Conservation (phyloP, 1,140 invertebrate genomes). For the Pogonomyrmex barbatus region DNA sequence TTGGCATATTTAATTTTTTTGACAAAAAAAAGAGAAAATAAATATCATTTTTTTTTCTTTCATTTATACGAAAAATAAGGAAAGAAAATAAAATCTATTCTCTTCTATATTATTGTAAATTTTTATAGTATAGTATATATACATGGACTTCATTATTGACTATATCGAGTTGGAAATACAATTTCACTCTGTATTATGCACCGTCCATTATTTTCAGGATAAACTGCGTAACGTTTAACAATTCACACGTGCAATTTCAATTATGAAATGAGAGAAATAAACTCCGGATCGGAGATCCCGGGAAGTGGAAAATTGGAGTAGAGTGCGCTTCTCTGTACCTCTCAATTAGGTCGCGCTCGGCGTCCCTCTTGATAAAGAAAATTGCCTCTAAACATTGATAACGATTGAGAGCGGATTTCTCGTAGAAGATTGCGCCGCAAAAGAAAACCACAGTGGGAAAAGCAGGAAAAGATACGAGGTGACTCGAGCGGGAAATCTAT, state of each 20-base stretch:
- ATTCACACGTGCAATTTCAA: neutral
- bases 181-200: neutral
- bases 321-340: neutral
- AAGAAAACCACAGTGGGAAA: constrained; percentile 19
- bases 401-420: constrained; percentile 34
- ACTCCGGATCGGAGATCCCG: constrained; percentile 16
- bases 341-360: constrained; percentile 11
- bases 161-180: neutral
- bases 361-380: constrained; percentile 41
- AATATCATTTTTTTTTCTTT: neutral
- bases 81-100: neutral
- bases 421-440: neutral
- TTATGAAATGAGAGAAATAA: neutral
- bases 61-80: neutral
- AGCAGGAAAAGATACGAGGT: constrained; percentile 32
- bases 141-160: neutral
- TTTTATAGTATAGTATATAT: neutral
- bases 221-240: neutral
- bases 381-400: constrained; percentile 49
- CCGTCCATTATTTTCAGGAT: neutral
- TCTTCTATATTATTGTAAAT: neutral
- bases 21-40: neutral
- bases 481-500: constrained; percentile 60
- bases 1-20: neutral
- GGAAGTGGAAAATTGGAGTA: neutral